phyloP scores from a whole-genome alignment of 1,140 invertebrate genomes.

The Glossosoma conforme region DNA sequence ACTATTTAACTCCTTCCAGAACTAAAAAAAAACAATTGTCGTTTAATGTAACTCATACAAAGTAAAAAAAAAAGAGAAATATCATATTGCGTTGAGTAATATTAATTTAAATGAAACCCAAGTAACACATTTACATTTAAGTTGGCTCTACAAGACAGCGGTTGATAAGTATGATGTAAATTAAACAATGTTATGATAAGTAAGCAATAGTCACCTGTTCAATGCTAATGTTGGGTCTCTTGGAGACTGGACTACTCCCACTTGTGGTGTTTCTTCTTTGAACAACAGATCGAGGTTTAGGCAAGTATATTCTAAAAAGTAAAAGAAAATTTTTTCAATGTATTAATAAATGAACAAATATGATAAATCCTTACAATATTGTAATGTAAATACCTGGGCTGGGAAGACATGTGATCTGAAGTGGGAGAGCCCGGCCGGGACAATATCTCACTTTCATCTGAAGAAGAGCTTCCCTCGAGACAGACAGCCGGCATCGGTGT shows the following conservation, averaged over 20 bases:
- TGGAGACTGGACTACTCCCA: slow-evolving; percentile 69
- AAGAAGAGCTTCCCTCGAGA: slow-evolving; percentile 38
- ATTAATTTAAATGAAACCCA: too few species aligned
- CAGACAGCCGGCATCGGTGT: slow-evolving; percentile 35
- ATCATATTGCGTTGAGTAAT: too few species aligned
- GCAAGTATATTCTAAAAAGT: slow-evolving; percentile 57
- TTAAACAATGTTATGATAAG: slow-evolving; percentile 4
- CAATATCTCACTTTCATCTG: slow-evolving; percentile 25
- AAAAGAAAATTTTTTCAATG: background rate
- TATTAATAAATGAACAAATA: background rate
- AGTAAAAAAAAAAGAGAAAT: too few species aligned
- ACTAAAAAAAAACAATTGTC: slow-evolving; percentile 44
- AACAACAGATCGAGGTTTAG: slow-evolving; percentile 64
- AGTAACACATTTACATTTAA: too few species aligned
- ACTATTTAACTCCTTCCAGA: slow-evolving; percentile 63
- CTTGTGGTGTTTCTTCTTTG: slow-evolving; percentile 84
- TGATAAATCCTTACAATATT: background rate
- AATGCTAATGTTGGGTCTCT: slow-evolving; percentile 59
- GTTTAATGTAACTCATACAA: too few species aligned
- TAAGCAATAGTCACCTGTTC: slow-evolving; percentile 52
- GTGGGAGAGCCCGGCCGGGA: slow-evolving; percentile 23
- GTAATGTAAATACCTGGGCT: slow-evolving; percentile 21
- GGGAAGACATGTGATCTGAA: slow-evolving; percentile 25
- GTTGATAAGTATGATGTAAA: too few species aligned
- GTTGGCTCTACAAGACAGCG: too few species aligned